Evolutionary conservation across 2,888 invertebrate genomes (phyloP).

Genomic region (Ormyrus pomaceus): DNA sequence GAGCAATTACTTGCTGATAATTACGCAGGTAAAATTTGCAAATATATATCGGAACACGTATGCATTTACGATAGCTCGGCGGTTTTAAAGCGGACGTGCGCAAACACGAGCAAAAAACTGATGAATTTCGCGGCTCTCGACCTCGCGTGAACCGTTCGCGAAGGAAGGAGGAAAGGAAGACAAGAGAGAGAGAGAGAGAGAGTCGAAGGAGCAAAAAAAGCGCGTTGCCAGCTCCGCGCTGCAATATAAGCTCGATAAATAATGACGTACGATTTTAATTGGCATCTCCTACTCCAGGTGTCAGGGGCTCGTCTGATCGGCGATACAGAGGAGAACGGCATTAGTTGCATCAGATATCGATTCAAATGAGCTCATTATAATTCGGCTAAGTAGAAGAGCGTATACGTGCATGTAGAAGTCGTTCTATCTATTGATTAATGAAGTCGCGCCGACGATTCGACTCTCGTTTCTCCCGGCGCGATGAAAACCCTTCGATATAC

Average conservation of each 20-base stretch:
- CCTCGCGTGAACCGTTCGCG: slow-evolving; percentile 33
- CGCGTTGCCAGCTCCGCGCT: slow-evolving; percentile 23
- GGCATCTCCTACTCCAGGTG: slow-evolving; percentile 56
- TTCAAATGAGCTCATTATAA: slow-evolving; percentile 72
- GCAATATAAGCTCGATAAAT: slow-evolving; percentile 65
- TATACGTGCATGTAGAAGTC: slow-evolving; percentile 51
- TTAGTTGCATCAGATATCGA: slow-evolving; percentile 70
- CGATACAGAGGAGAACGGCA: slow-evolving; percentile 66
- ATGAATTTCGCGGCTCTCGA: slow-evolving; percentile 42
- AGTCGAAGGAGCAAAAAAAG: neutral
- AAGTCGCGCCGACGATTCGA: slow-evolving; percentile 47
- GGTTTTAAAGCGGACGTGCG: slow-evolving; percentile 10
- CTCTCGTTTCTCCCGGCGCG: neutral
- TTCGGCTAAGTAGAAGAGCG: slow-evolving; percentile 64
- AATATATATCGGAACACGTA: neutral
- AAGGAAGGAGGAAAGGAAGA: neutral
- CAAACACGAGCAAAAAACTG: slow-evolving; percentile 22
- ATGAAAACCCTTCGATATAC: slow-evolving; percentile 15
- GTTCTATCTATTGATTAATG: slow-evolving; percentile 62
- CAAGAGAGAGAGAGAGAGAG: neutral
- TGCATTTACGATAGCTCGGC: slow-evolving; percentile 5
- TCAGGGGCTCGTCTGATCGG: slow-evolving; percentile 59
- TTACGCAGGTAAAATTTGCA: slow-evolving; percentile 5
- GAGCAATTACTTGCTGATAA: no score
- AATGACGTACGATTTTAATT: slow-evolving; percentile 68